phyloP scores from a whole-genome alignment of 2,888 invertebrate species.

The Poecilus cupreus region DNA sequence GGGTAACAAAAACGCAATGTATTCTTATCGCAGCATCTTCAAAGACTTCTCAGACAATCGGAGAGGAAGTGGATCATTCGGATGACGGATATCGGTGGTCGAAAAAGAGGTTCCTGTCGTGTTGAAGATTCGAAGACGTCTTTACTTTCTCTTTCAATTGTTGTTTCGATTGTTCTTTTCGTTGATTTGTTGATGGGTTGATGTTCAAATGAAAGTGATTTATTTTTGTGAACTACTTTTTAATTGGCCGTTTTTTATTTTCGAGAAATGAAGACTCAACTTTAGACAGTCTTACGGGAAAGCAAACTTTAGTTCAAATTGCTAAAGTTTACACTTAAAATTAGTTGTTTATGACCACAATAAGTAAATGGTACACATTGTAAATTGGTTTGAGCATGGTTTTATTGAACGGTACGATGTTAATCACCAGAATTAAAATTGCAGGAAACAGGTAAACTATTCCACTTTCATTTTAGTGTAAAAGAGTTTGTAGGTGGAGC shows the following conservation, averaged over 20 bases:
- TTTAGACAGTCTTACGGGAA: no score
- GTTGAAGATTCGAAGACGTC: no score
- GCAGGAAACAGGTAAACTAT: conserved; percentile 1
- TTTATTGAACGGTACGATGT: no score
- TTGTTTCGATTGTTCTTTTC: background rate
- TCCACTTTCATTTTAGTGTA: background rate
- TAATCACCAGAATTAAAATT: background rate
- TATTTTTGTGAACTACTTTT: background rate
- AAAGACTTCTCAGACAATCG: no score
- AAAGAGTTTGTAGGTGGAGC: background rate
- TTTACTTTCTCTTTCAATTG: background rate
- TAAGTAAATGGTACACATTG: background rate
- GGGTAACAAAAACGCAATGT: background rate
- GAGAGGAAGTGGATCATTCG: background rate
- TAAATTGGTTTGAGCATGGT: background rate
- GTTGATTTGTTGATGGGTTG: conserved; percentile 1
- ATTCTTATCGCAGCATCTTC: background rate
- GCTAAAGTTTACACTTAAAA: background rate
- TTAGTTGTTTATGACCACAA: background rate
- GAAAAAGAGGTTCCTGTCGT: background rate
- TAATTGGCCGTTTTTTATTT: background rate
- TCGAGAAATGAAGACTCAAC: background rate
- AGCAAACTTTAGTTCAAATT: background rate
- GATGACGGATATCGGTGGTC: background rate
- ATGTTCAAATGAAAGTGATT: background rate